Conservation (phyloP, 2,888 invertebrate genomes). For the Poecilobothrus nobilitatus region DNA sequence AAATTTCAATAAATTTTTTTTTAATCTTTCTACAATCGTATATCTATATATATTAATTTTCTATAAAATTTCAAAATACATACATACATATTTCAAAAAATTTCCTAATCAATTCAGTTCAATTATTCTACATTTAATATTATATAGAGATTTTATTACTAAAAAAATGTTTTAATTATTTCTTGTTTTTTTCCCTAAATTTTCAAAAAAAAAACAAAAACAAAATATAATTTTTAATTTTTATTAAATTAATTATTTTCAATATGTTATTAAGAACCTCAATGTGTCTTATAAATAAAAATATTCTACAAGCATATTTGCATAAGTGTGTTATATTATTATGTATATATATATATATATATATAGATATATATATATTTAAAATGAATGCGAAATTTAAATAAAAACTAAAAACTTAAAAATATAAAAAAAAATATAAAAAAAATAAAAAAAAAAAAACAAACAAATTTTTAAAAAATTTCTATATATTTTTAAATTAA, state of each 20-base stretch:
- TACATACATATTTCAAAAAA: no score
- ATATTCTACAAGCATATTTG: conserved; percentile 15
- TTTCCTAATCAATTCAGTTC: no score
- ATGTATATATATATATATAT: conserved; percentile 14
- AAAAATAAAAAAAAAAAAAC: background rate
- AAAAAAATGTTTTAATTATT: no score
- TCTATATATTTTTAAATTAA: conserved; percentile 5
- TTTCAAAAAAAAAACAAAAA: no score
- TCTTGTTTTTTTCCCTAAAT: no score
- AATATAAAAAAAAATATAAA: no score
- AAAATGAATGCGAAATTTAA: conserved; percentile 15
- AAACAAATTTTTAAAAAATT: background rate
- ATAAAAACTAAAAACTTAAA: background rate
- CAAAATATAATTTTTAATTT: conserved; percentile 5
- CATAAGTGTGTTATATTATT: conserved; percentile 23
- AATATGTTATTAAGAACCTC: conserved; percentile 11
- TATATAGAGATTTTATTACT: no score
- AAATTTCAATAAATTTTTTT: no score
- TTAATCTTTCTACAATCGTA: no score
- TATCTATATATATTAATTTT: no score
- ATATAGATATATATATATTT: conserved; percentile 7
- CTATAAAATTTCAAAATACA: no score
- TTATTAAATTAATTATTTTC: background rate
- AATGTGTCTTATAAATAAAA: conserved; percentile 13
- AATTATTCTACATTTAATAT: no score